Base-by-base conservation (phyloP, 2,797 vertebrate species). In the Delichon dasypus region DNA sequence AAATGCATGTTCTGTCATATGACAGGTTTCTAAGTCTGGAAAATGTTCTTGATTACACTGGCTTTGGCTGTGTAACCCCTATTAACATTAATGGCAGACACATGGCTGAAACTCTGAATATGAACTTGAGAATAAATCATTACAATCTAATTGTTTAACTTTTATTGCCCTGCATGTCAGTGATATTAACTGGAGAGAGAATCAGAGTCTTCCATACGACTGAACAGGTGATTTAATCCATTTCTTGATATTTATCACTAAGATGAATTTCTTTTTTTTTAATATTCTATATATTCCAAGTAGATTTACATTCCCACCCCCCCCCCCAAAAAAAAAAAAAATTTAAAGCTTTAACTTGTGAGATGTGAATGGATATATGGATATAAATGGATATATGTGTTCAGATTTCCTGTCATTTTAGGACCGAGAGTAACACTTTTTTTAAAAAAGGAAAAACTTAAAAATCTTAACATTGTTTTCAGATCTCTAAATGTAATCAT, bases 11-110 rank as follows among this genome's bases (percentile, higher is more conserved):
- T 89, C 67, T 96, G 84, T 87, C 86, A 55, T 81, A 84, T 68
- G 78, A 87, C 92, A 86, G 34, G 38, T 90, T 94, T 97, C 87
- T 93, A 83, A 94, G 54, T 82, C 64, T 83, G 66, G 62, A 77
- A 85, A 89, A 68, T 58, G 73, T 90, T 95, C 91, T 89, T 94
- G 89, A 94, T 93, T 93, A 97, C 97, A 95, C 68, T 93, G 61
- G 58, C 51, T 97, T 96, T 95, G 71, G 40, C 80, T 96, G 50
- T 81, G n/a, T 85, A 96, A 94, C 89, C 89, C 50, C 82, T 94
- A 92, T 96, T 97, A 96, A 85, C 72, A 94, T 81, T 94, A 95
- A 97, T 80, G 78, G 65, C 71, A 95, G 68, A 32, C 61, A 68
- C 88, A 85, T 58, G 51, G 73, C 12, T 95, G 86, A 90, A 91